These are phyloP conservation scores for Rallus limicola DNA, from an alignment of 2,113 vertebrate genomes.

Conservation along the genomic window DNA sequence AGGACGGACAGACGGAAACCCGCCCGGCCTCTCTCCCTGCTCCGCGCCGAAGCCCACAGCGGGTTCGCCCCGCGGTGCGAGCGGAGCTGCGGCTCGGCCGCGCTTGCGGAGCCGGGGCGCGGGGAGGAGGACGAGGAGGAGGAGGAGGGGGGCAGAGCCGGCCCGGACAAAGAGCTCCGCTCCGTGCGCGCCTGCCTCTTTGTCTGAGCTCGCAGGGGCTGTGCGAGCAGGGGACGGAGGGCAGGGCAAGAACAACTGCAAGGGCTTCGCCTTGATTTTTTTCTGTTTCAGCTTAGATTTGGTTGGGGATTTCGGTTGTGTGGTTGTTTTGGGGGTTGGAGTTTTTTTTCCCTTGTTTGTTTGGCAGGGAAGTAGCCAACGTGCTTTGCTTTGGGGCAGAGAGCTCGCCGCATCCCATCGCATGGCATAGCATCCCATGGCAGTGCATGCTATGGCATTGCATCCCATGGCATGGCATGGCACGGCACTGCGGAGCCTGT, in stretches of 20 bases:
- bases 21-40: background rate
- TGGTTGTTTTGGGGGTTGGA: too few relatives aligned
- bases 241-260: background rate
- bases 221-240: background rate
- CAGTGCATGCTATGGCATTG: too few relatives aligned
- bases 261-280: background rate
- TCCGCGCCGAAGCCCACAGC: background rate
- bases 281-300: too few relatives aligned
- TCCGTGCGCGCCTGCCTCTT: rapidly evolving
- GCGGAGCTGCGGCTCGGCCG: background rate
- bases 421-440: too few relatives aligned
- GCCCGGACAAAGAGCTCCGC: background rate
- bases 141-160: too few relatives aligned
- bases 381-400: background rate
- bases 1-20: background rate
- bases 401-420: rapidly evolving
- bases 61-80: background rate
- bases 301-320: too few relatives aligned
- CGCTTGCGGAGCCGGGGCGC: background rate
- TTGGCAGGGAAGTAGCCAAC: background rate
- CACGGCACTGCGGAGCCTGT: too few relatives aligned
- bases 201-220: background rate
- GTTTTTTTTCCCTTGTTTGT: too few relatives aligned
- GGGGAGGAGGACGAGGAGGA: too few relatives aligned
- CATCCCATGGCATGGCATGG: too few relatives aligned